Base-by-base conservation (phyloP, 2,888 invertebrate genomes). In the Melieria crassipennis region DNA sequence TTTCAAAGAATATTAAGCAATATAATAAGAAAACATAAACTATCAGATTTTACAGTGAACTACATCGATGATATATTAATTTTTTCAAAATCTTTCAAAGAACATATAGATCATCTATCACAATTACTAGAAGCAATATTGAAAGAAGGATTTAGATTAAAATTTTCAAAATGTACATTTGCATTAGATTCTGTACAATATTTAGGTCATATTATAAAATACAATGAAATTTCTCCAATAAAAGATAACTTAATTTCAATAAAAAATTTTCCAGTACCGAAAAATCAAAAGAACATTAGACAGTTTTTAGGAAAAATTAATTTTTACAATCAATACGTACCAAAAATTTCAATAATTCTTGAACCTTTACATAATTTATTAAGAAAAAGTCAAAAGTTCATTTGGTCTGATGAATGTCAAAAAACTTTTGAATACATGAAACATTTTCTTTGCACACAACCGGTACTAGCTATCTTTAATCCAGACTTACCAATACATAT, bases 21-120 rank as follows among this genome's bases (percentile, higher is more conserved):
- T 45, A 76, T 77, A 6, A 66, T 75, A 50, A 71, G 73, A 65
- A 75, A 75, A 65, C 58, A 76, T 50, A 77, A 75, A 60, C 70
- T 77, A n/a, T 46, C 69, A 63, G 70, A 74, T 48, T 75, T 75
- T 56, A 45, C 73, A 42, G 75, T 68, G 48, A 76, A 76, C 60
- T 76, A 75, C 67, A 75, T 77, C 62, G 77, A 77, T 66, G 76
- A 76, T 56, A 75, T 77, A 52, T 56, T 75, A 9, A 68, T 74
- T 64, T 77, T 75, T 63, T 76, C 75, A 43, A 73, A 75, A 69
- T 67, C 70, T 9, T 75, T 75, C 58, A 55, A 46, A 4, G 71
- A 71, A 69, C 75, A 75, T 65, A 66, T 75, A 43, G 30, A 65
- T 4, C 64, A 71, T 45, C 62, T 74, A 60, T 66, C 70, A 42